These are phyloP conservation scores for Cydia amplana DNA, from an alignment of 1,140 invertebrate species.

Conservation along the genomic window DNA sequence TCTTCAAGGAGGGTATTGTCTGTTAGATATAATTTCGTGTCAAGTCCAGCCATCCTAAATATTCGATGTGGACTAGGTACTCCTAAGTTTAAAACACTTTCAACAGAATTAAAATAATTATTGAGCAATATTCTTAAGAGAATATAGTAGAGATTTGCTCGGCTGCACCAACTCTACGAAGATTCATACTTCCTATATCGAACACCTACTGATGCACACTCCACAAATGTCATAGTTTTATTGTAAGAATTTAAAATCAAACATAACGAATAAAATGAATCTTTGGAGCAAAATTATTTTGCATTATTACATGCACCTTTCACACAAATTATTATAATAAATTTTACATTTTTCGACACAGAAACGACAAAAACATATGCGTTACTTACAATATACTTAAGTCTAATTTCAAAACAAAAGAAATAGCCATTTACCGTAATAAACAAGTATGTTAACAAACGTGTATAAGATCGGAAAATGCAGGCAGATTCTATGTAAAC, in stretches of 20 bases:
- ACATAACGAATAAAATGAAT: slow-evolving; percentile 67
- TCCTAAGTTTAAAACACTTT: slow-evolving; percentile 73
- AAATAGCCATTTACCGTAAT: slow-evolving; percentile 67
- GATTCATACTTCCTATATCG: slow-evolving; percentile 69
- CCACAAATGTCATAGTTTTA: slow-evolving; percentile 75
- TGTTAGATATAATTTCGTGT: slow-evolving; percentile 75
- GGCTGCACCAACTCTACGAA: slow-evolving; percentile 76
- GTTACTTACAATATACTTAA: slow-evolving; percentile 75
- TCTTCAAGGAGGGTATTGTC: slow-evolving; percentile 77
- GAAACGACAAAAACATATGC: slow-evolving; percentile 73
- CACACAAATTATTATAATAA: slow-evolving; percentile 71
- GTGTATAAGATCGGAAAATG: slow-evolving; percentile 58
- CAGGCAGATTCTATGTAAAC: slow-evolving; percentile 57
- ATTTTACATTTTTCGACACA: slow-evolving; percentile 68
- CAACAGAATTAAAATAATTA: slow-evolving; percentile 73
- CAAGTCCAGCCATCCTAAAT: slow-evolving; percentile 63
- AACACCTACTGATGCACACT: slow-evolving; percentile 72
- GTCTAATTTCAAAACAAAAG: slow-evolving; percentile 74
- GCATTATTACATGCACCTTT: slow-evolving; percentile 74
- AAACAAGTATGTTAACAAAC: slow-evolving; percentile 50
- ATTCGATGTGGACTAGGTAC: slow-evolving; percentile 57
- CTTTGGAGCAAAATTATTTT: slow-evolving; percentile 77
- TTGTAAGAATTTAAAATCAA: slow-evolving; percentile 60
- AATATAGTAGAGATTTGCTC: slow-evolving; percentile 78
- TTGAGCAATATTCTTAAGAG: slow-evolving; percentile 78